A percentile compares a stretch with the other conserved stretches of the same genome.
phyloP scores from a whole-genome alignment of 2,113 vertebrate species.

The Maccullochella peelii region DNA sequence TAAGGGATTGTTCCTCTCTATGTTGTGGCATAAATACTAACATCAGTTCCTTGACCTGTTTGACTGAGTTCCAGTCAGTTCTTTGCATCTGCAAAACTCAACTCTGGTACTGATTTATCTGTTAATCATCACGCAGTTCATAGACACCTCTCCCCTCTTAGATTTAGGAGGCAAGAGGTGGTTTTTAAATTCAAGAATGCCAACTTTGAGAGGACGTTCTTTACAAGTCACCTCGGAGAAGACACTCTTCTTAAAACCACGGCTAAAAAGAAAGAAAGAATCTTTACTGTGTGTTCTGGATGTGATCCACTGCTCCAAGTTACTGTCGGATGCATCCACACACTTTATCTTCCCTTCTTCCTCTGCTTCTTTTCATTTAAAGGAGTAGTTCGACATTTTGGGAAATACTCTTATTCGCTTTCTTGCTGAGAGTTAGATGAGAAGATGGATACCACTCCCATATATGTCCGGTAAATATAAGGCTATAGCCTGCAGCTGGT shows the following conservation, averaged over 20 bases:
- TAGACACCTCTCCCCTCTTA: not conserved
- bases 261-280: not conserved
- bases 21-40: not conserved
- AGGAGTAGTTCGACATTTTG: not conserved
- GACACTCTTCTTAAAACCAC: not conserved
- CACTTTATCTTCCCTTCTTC: not conserved
- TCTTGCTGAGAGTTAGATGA: not conserved
- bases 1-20: not conserved
- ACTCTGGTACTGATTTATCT: not conserved
- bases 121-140: not conserved
- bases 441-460: not conserved
- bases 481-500: not conserved
- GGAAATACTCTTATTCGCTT: not conserved
- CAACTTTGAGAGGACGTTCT: not conserved
- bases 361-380: not conserved
- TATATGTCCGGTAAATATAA: not conserved
- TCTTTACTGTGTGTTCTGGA: not conserved
- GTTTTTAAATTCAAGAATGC: slow-evolving; percentile 7
- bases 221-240: not conserved
- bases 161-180: not conserved
- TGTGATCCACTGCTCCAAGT: not conserved
- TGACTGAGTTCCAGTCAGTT: not conserved
- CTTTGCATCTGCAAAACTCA: not conserved
- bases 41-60: not conserved
- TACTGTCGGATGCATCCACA: not conserved